Base-by-base conservation (phyloP, 2,888 invertebrate species). In the Drosophila crucigera region DNA sequence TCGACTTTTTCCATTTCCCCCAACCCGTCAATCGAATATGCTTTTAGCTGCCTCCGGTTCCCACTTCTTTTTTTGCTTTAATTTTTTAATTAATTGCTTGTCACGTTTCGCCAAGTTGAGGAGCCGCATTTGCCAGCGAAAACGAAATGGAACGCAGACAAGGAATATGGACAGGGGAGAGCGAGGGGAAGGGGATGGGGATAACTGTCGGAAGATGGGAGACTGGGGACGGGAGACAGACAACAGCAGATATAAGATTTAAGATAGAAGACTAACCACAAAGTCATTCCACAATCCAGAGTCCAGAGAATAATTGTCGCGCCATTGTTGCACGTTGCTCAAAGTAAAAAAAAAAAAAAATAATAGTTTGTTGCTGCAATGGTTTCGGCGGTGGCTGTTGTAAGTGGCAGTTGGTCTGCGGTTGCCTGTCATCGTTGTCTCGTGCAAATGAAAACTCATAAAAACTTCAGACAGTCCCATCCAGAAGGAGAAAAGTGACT, bases 71-170 rank as follows among this genome's bases (percentile, higher is more conserved):
- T 74, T 66, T 78, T 66, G 61, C 54, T 73, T 82, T 83, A 87
- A 87, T 87, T 87, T 87, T 87, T 87, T 90, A 87, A 87, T 87
- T 89, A 87, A 87, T 87, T 87, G 87, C 90, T 83, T 80, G 87
- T 90, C 87, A 87, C 87, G 87, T 83, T 77, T 72, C 64, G 68
- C 76, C 70, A 67, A 72, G 64, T 82, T 78, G 82, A 82, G 72
- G 82, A 66, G 78, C 69, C 67, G 73, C 81, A 76, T 76, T 73
- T 71, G 58, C 67, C 58, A 55, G 78, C 68, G 78, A 76, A 82
- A 85, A 82, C 78, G 82, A 85, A 85, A 87, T 89, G 85, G 82
- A 84, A 84, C 70, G 76, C 68, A 56, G 49, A 35, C 49, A 14
- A 33, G 25, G 54, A 14, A 39, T 37, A 19, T 7, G 5, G 14